phyloP scores from a whole-genome alignment of 2,113 vertebrate species.

The Lamprotornis superbus region DNA sequence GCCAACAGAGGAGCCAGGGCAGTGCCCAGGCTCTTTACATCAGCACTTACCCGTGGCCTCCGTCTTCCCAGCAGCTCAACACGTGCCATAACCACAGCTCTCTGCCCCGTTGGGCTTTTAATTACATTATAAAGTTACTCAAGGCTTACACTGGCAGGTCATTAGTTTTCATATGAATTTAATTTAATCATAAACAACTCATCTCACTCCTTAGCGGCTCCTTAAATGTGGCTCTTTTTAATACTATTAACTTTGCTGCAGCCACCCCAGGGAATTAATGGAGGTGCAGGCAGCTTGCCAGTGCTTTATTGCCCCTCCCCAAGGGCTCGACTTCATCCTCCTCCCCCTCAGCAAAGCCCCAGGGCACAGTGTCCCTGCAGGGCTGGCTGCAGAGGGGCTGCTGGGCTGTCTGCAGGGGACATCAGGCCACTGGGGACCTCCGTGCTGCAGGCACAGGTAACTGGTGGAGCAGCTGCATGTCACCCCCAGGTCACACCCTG shows the following conservation, averaged over 20 bases:
- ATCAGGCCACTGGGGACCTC: neutral
- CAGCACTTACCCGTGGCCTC: neutral
- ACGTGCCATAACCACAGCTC: neutral
- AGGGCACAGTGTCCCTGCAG: rapidly evolving
- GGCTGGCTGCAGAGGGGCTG: neutral
- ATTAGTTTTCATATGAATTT: constrained; percentile 53
- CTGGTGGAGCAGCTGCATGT: neutral
- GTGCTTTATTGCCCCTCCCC: neutral
- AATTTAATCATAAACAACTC: constrained; percentile 58
- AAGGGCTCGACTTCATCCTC: neutral
- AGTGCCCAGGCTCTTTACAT: neutral
- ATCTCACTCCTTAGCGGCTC: constrained; percentile 38
- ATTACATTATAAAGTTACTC: constrained; percentile 55
- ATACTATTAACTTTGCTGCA: neutral
- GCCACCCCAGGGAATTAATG: neutral
- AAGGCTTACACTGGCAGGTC: constrained; percentile 28
- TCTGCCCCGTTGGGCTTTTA: constrained; percentile 14
- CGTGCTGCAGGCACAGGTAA: too few species aligned
- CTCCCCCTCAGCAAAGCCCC: neutral
- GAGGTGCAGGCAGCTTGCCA: neutral
- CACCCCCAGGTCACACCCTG: too few species aligned
- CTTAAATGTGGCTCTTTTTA: constrained; percentile 15
- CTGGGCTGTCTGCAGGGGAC: neutral
- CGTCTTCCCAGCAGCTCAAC: neutral
- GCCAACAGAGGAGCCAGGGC: neutral